Base-by-base conservation (phyloP, 92 coral and sea anemone genomes). In the Porites divaricata region DNA sequence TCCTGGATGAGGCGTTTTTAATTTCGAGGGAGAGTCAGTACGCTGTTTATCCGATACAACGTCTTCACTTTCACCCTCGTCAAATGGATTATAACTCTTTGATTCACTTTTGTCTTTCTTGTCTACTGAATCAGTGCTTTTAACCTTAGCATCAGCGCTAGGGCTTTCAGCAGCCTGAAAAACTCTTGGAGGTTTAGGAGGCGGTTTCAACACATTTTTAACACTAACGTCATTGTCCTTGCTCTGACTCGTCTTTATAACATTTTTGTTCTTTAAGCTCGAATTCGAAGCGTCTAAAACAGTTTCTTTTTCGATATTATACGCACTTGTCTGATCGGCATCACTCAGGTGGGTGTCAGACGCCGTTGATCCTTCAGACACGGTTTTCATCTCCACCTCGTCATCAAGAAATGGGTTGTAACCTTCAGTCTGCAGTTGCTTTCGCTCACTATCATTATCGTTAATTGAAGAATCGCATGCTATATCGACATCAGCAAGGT, bases 381-480 rank as follows among this genome's bases (percentile, higher is more conserved):
- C 72, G 25, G 12, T 50, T n/a, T 81, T 26, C 2, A 25, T 20
- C 56, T 35, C 71, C 50, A 58, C 70, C 0, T 17, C 23, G 6
- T 82, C 72, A 72, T 91, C 98, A 70, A 90, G 85, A 90, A 93
- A 93, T 22, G 98, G 98, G 76, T 94, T 94, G 74, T 66, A 86
- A 19, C 86, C 86, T 24, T 73, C 86, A 10, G 62, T 28, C 6
- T 49, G 14, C 19, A 26, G 41, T 35, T 16, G 17, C 72, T 62
- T 19, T 13, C 23, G 51, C 72, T 72, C 62, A 0, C 49, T 26
- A 24, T 9, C 16, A 24, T 45, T 57, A 61, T 61, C 66, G 11
- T 17, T 21, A 54, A 35, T 73, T 19, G 89, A 81, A 54, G 63
- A 70, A 67, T 72, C 81, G 72, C 61, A 83, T 8, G 78, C 89